phyloP scores from a whole-genome alignment of 2,888 invertebrate genomes.

The Rhingia campestris region DNA sequence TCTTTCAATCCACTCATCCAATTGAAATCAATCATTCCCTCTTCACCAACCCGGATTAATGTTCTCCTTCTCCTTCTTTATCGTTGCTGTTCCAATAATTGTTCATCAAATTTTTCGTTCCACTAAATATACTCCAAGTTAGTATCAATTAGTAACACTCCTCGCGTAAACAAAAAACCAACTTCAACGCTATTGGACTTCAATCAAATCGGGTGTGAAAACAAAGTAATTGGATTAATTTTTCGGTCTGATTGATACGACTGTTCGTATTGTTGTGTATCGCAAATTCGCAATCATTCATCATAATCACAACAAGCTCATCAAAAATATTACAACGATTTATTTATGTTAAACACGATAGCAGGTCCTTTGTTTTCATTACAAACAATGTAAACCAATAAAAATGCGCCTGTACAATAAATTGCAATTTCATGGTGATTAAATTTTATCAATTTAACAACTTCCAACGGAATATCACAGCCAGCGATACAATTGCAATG shows the following conservation, averaged over 20 bases:
- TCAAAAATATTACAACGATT: background rate
- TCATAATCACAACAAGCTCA: background rate
- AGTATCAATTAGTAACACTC: conserved; percentile 15
- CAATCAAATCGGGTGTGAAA: conserved; percentile 46
- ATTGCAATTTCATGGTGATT: conserved; percentile 10
- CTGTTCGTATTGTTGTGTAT: background rate
- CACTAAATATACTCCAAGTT: conserved; percentile 17
- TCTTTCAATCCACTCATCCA: too few relatives aligned
- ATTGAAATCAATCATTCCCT: too few relatives aligned
- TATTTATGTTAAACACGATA: conserved; percentile 2
- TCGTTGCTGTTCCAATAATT: background rate
- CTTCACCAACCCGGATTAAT: too few relatives aligned
- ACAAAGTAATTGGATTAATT: conserved; percentile 33
- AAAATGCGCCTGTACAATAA: background rate
- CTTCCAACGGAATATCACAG: background rate
- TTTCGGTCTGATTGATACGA: conserved; percentile 32
- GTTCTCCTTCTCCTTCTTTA: too few relatives aligned
- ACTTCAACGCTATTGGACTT: conserved; percentile 1
- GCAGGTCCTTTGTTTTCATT: background rate
- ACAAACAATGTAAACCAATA: background rate
- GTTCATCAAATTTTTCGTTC: conserved; percentile 10
- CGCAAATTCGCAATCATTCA: background rate
- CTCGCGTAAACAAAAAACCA: background rate
- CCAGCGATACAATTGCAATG: background rate
- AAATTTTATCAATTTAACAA: background rate